phyloP scores from a whole-genome alignment of 2,888 invertebrate genomes.

The Dasysyrphus albostriatus region DNA sequence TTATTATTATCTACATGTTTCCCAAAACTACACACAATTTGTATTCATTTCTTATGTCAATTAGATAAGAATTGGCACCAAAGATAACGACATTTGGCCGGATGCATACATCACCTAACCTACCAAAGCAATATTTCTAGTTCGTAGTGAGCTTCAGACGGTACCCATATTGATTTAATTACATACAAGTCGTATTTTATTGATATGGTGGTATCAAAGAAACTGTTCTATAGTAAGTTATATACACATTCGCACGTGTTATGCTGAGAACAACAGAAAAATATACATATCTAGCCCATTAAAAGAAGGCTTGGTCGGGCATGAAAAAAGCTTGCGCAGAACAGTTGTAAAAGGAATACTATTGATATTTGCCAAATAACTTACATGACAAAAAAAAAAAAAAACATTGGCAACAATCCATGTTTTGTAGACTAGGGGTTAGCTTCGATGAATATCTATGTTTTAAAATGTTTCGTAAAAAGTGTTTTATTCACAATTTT shows the following conservation, averaged over 20 bases:
- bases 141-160: too few species aligned
- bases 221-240: background rate
- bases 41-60: slow-evolving; percentile 8
- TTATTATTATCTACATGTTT: background rate
- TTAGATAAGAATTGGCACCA: slow-evolving; percentile 6
- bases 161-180: too few species aligned
- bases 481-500: background rate
- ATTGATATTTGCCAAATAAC: slow-evolving; percentile 10
- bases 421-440: background rate
- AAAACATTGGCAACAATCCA: slow-evolving; percentile 17
- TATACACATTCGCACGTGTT: background rate
- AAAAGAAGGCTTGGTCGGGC: slow-evolving; percentile 23
- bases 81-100: background rate
- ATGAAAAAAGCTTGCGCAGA: slow-evolving; percentile 1
- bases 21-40: background rate
- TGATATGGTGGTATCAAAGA: background rate
- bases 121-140: background rate
- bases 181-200: background rate
- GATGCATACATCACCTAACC: slow-evolving; percentile 11
- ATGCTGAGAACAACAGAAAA: background rate
- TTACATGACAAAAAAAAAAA: background rate
- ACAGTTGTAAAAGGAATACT: background rate
- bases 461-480: background rate
- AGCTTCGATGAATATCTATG: background rate
- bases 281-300: background rate